Evolutionary conservation across 2,888 invertebrate species (phyloP), one percentile per base, ranked within the genome.

Genomic region (Cyaniris semiargus): DNA sequence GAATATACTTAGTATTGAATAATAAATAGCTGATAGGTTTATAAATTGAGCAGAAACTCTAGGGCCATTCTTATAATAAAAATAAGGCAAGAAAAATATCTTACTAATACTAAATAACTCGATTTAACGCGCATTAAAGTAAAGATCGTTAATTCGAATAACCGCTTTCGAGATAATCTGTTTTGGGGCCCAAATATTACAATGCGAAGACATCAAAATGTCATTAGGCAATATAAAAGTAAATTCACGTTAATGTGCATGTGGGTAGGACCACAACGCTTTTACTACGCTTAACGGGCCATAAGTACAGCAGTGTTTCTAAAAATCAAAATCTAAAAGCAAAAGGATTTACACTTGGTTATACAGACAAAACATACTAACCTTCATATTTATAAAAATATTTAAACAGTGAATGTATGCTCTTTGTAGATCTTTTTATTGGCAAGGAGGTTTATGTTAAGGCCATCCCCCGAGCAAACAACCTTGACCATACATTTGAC

Each of bases 131-230:
- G 27, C 27, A 27, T 15, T 66, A 27, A 15, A 66, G 27, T 66
- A 66, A 27, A 66, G 27, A 27, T 27, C 66, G 15, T 66, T 66
- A 31, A 15, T 27, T 18, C 27, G 13, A 27, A 66, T 66, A 66
- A 66, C 27, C 27, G 31, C 15, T 66, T 66, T 66, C 66, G 15
- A 31, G 27, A 66, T 31, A 66, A 66, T 66, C 66, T 66, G 66
- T 71, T 71, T 38, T 71, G 38, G 5, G 10, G 38, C 34, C 10
- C 71, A n/a, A 71, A 71, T 21, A 71, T 71, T 38, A 38, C 15
- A 71, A 71, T 71, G 71, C 21, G 23, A 71, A 38, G 71, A 71
- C 71, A 71, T 71, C 71, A 71, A 38, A 71, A 71, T 71, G 71
- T 71, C 38, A 71, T 71, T 71, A 71, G 71, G 38, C 38, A 38